These are phyloP conservation scores for Pica pica DNA, from an alignment of 2,113 vertebrate genomes.

Conservation along the genomic window DNA sequence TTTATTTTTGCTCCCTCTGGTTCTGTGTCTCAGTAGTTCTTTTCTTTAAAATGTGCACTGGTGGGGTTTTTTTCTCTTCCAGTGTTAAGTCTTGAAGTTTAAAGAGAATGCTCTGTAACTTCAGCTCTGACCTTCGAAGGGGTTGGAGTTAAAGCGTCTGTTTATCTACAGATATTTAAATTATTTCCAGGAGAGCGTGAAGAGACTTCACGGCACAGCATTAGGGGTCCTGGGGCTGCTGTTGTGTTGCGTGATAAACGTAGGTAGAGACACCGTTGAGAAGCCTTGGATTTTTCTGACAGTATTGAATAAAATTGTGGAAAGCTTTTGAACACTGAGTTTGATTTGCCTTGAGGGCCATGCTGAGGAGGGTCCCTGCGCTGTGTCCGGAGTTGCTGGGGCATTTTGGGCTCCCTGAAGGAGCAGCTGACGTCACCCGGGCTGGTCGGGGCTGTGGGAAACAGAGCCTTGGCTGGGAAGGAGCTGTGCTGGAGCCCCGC, in stretches of 20 bases:
- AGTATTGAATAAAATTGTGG: background rate
- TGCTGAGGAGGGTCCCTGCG: background rate
- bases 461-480: background rate
- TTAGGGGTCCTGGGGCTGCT: background rate
- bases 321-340: background rate
- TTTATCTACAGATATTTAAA: background rate
- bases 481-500: background rate
- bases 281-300: background rate
- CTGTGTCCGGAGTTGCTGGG: background rate
- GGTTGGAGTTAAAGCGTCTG: background rate
- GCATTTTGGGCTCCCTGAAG: background rate
- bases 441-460: background rate
- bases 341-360: background rate
- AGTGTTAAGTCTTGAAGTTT: background rate
- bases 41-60: background rate
- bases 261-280: background rate
- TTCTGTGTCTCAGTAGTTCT: background rate
- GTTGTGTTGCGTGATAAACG: rapidly evolving
- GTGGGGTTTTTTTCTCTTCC: background rate
- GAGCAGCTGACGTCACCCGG: background rate
- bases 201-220: rapidly evolving
- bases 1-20: rapidly evolving
- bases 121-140: background rate
- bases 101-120: background rate
- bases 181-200: background rate